These are phyloP conservation scores for Xylocopa sonorina DNA, from an alignment of 1,140 invertebrate genomes.

Conservation along the genomic window DNA sequence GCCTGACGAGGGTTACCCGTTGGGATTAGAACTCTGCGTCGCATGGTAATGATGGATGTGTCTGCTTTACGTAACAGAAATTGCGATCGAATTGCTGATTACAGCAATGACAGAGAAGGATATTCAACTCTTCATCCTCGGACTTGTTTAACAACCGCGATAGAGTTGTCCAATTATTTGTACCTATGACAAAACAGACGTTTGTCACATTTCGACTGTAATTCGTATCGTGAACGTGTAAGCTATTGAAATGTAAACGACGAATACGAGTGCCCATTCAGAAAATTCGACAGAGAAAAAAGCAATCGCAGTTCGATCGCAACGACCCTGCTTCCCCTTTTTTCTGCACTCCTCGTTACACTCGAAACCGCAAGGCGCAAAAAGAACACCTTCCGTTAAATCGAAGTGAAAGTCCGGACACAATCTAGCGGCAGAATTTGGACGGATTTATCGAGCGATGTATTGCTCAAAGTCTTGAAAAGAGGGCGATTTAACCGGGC, in stretches of 20 bases:
- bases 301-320: not conserved
- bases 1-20: not conserved
- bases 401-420: not conserved
- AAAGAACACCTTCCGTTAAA: not conserved
- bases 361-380: no score
- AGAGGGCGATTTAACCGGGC: not conserved
- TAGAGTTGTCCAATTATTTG: conserved; percentile 1
- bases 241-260: not conserved
- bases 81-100: not conserved
- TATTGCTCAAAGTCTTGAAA: not conserved
- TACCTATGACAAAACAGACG: no score
- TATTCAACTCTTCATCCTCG: not conserved
- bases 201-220: not conserved
- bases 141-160: not conserved
- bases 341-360: not conserved
- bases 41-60: no score
- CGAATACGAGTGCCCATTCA: not conserved
- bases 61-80: no score
- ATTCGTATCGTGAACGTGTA: not conserved
- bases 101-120: not conserved
- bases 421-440: not conserved
- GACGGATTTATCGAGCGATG: not conserved
- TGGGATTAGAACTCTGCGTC: no score
- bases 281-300: not conserved
- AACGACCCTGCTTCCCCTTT: not conserved